Conservation (phyloP, 2,113 vertebrate species). For the Osmerus eperlanus region DNA sequence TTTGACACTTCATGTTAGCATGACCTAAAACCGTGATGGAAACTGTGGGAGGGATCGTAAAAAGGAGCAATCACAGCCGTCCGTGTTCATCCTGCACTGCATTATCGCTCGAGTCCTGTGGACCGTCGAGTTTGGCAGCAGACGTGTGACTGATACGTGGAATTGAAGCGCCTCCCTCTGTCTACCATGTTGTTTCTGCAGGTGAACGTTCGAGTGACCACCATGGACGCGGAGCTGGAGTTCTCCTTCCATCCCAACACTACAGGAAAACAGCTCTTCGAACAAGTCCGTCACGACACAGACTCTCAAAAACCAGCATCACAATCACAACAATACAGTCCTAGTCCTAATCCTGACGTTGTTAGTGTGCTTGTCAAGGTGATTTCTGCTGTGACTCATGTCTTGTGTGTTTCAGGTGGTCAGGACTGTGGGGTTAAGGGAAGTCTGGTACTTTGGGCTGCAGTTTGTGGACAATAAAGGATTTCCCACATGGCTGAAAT, state of each 20-base stretch:
- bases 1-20: neutral
- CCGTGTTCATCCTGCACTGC: neutral
- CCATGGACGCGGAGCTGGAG: slow-evolving; percentile 97
- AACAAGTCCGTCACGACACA: slow-evolving; percentile 79
- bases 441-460: slow-evolving; percentile 96
- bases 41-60: neutral
- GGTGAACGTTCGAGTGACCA: slow-evolving; percentile 94
- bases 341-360: no score
- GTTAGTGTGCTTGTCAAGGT: no score
- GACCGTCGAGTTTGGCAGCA: no score
- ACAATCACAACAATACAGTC: no score
- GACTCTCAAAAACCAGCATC: neutral
- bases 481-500: slow-evolving; percentile 85
- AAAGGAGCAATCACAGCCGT: neutral
- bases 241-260: slow-evolving; percentile 93
- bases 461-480: slow-evolving; percentile 90
- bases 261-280: slow-evolving; percentile 92
- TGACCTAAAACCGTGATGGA: neutral
- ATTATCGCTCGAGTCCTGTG: no score
- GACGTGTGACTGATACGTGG: no score
- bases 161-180: neutral
- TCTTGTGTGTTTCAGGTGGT: slow-evolving; percentile 75
- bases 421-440: slow-evolving; percentile 90
- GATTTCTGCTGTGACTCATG: no score
- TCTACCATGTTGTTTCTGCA: slow-evolving; percentile 48